These are phyloP conservation scores for Noturus placidus DNA, from an alignment of 2,113 vertebrate species.

Conservation along the genomic window DNA sequence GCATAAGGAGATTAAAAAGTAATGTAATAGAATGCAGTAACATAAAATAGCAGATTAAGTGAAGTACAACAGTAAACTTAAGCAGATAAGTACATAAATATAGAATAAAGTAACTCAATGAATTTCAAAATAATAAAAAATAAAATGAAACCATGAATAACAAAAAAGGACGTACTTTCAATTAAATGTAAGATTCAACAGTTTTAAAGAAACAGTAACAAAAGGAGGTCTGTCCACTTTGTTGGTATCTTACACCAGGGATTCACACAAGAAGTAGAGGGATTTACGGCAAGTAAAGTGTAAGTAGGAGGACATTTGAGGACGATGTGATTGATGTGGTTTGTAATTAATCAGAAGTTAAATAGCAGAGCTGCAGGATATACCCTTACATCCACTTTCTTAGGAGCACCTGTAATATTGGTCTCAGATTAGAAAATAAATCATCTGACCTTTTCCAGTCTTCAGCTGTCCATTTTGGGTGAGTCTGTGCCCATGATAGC, in stretches of 20 bases:
- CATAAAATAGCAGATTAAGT: background rate
- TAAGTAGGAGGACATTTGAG: no score
- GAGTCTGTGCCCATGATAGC: no score
- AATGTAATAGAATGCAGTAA: background rate
- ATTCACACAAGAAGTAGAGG: background rate
- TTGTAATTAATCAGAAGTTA: no score
- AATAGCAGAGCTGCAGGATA: no score
- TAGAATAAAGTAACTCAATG: background rate
- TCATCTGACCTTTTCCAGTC: no score
- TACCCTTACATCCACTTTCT: no score
- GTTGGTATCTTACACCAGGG: background rate
- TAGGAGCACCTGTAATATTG: no score
- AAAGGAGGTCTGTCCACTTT: background rate
- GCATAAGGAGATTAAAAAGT: background rate
- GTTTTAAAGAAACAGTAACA: background rate
- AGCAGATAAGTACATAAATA: background rate
- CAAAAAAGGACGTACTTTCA: background rate
- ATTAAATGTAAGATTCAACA: background rate
- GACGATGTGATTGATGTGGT: no score
- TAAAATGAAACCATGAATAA: background rate
- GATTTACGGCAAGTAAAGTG: no score
- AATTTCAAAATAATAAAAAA: background rate
- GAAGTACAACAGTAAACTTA: background rate
- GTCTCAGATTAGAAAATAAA: no score
- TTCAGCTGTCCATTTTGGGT: no score